Conservation (phyloP, 1,140 invertebrate genomes). For the Drosophila parvula region DNA sequence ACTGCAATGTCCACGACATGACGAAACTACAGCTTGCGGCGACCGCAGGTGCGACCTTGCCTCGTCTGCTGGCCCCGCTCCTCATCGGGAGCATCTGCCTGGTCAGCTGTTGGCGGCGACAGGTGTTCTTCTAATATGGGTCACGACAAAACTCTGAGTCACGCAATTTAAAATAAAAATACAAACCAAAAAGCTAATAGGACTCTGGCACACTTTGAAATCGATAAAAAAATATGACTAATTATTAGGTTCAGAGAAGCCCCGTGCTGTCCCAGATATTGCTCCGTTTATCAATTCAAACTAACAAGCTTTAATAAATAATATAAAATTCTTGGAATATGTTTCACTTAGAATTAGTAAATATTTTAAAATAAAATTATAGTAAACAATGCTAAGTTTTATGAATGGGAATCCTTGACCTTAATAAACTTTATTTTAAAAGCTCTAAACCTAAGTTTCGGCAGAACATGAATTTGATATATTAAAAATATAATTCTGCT, state of each 20-base stretch:
- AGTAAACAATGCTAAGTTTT: not conserved
- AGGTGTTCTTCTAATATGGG: not conserved
- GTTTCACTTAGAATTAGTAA: not conserved
- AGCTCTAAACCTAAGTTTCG: not conserved
- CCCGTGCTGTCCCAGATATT: not conserved
- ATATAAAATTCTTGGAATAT: not conserved
- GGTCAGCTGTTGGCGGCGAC: constrained; percentile 14
- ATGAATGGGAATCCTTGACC: not conserved
- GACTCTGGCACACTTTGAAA: constrained; percentile 10
- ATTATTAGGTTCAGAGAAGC: not conserved
- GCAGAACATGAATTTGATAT: not conserved
- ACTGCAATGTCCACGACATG: constrained; percentile 53
- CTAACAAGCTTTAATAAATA: not conserved
- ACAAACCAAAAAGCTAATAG: not conserved
- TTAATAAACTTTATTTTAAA: not conserved
- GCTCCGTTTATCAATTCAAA: not conserved
- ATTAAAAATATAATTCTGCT: too few relatives aligned
- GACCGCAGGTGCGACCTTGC: not conserved
- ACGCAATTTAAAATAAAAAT: constrained; percentile 7
- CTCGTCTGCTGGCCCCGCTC: not conserved
- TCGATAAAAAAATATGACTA: constrained; percentile 21
- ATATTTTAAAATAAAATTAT: constrained; percentile 4
- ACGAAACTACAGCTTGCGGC: not conserved
- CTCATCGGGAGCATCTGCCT: constrained; percentile 18
- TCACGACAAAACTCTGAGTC: not conserved